Evolutionary conservation across 1,140 invertebrate species (phyloP).

Genomic region (Hirudo medicinalis): DNA sequence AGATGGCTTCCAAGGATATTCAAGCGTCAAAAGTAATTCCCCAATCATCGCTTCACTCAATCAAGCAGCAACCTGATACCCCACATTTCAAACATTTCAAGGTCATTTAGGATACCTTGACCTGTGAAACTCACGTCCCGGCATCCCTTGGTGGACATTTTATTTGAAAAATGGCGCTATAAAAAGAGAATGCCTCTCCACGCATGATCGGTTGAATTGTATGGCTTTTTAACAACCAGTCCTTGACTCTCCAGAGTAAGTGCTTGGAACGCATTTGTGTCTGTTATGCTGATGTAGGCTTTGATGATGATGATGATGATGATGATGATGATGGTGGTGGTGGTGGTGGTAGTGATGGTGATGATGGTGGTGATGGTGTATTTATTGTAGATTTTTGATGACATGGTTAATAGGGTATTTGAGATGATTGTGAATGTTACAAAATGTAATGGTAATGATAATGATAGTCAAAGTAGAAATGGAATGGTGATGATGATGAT

Average conservation of each 20-base stretch:
- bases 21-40: no score
- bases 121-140: no score
- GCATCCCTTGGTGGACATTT: no score
- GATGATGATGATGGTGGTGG: not conserved
- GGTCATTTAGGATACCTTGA: no score
- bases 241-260: not conserved
- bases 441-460: not conserved
- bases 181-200: not conserved
- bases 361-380: not conserved
- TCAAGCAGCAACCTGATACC: no score
- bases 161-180: no score
- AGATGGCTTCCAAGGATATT: no score
- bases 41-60: no score
- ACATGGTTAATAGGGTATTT: not conserved
- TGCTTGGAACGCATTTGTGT: not conserved
- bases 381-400: not conserved
- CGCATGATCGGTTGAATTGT: not conserved
- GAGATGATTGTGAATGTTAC: not conserved
- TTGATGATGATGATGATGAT: not conserved
- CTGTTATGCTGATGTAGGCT: not conserved
- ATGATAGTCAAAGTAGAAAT: not conserved
- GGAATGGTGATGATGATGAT: slow-evolving; percentile 6
- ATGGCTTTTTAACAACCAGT: not conserved
- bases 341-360: not conserved
- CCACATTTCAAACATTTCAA: no score